Base-by-base conservation (phyloP, 2,113 vertebrate species). In the Laticauda colubrina region DNA sequence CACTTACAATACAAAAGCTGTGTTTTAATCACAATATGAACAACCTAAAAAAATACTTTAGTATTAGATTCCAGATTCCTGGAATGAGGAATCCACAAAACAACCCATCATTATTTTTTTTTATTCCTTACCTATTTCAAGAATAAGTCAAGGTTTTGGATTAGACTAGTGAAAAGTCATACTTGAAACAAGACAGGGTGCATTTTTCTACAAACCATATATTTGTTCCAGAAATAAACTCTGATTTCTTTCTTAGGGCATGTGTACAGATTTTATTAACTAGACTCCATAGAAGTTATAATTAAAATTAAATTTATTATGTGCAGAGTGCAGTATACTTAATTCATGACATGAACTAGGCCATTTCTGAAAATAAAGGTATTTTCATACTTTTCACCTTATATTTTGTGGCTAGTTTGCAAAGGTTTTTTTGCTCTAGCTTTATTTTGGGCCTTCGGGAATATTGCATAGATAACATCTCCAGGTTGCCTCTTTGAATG, bases 391-490 rank as follows among this genome's bases (percentile, higher is more conserved):
- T 43, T 45, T 48, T 85, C 53, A 21, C 5, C 39, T 51, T 39
- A 4, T 18, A 3, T 69, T 81, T 54, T 87, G 23, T 24, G 8
- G 43, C 53, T 10, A 29, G 51, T 56, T 8, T 64, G n/a, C n/a
- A 54, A 9, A 9, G 55, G 21, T 26, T 43, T 39, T 14, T 87
- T 24, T 43, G 18, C 18, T 69, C 18, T 85, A 11, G 45, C 39
- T 45, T 64, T 20, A 6, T 90, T 90, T 43, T 51, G 12, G 23
- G 10, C 92, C 91, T 96, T 93, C 92, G 90, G 89, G 93, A 94
- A 95, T 85, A n/a, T 90, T 94, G 56, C 3, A 61, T 91, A 55
- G 86, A 85, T 89, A 96, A 89, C 53, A 39, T 95, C 93, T 95
- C 93, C 93, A 93, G 92, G 91, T 81, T 81, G 75, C 75, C 75